Evolutionary conservation across 2,888 invertebrate genomes (phyloP).

Genomic region (Epinotia demarniana): DNA sequence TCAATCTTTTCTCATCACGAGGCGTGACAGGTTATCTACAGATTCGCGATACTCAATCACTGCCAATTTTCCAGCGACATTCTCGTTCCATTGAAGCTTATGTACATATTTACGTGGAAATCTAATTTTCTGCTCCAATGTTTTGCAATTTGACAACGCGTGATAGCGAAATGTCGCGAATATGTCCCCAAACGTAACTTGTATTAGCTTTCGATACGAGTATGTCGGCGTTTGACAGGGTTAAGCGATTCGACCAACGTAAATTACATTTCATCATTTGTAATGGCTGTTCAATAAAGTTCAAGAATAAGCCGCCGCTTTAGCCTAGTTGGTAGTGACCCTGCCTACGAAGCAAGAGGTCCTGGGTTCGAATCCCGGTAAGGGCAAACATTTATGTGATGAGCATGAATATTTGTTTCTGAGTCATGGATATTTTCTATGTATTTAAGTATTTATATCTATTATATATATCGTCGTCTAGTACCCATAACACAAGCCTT

Average conservation of each 20-base stretch:
- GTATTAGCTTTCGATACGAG: slow-evolving; percentile 44
- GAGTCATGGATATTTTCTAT: too few species aligned
- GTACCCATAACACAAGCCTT: too few species aligned
- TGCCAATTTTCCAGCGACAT: slow-evolving; percentile 70
- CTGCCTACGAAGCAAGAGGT: too few species aligned
- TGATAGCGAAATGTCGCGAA: slow-evolving; percentile 38
- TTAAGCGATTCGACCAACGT: slow-evolving; percentile 13
- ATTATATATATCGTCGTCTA: too few species aligned
- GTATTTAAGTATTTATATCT: too few species aligned
- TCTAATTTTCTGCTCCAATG: slow-evolving; percentile 70
- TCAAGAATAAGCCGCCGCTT: too few species aligned
- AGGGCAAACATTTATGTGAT: too few species aligned
- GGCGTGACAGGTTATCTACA: slow-evolving; percentile 49
- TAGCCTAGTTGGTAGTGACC: too few species aligned
- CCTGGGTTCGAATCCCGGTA: too few species aligned
- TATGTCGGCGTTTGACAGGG: slow-evolving; percentile 23
- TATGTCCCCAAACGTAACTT: slow-evolving; percentile 46
- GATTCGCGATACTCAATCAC: slow-evolving; percentile 63
- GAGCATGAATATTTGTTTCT: too few species aligned
- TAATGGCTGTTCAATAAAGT: slow-evolving; percentile 13
- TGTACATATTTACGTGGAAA: slow-evolving; percentile 65
- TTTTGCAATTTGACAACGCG: slow-evolving; percentile 51
- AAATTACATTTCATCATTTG: slow-evolving; percentile 33
- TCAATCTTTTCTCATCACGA: slow-evolving; percentile 52
- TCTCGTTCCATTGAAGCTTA: slow-evolving; percentile 59